Base-by-base conservation (phyloP, 2,113 vertebrate genomes). In the Zosterops lateralis region DNA sequence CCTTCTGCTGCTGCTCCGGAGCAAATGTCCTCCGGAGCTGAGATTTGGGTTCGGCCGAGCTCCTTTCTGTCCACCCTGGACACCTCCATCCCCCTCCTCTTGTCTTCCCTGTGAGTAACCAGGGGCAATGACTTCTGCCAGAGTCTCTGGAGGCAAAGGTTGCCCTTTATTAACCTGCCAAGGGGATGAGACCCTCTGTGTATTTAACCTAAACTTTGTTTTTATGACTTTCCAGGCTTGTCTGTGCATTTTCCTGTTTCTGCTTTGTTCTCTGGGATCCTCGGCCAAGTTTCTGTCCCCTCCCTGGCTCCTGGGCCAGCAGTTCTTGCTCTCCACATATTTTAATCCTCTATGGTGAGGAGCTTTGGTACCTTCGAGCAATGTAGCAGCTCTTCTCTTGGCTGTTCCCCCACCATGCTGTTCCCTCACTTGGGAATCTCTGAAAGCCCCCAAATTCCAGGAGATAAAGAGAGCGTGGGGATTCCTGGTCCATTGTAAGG, bases 181-280 rank as follows among this genome's bases (percentile, higher is more conserved):
- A 76, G 75, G 50, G 71, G 34, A 72, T 79, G 73, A 78, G n/a
- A 82, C 53, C 44, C 18, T n/a, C 20, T 82, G 87, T 93, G 77
- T 91, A 65, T 82, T 92, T 96, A 94, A 94, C 90, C 87, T 48
- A 47, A 78, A 61, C 62, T 32, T 82, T 89, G 87, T 65, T 87
- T 96, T 95, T 29, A 68, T 65, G 31, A 85, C 74, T 92, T 92
- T 94, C n/a, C 47, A 84, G 93, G 62, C 81, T 84, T 3, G 84
- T 89, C 94, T 95, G 32, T 75, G 74, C 31, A 50, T 96, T 92
- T 96, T 95, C 93, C 87, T 94, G 87, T 28, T 87, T 92, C 78
- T 28, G 24, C 90, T 92, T 91, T 91, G 58, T 89, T 96, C 90
- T 84, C 19, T 0, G 0, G 44, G 56, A 88, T 65, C 68, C 72